A percentile compares a stretch with the other conserved stretches of the same genome.
phyloP scores from a whole-genome alignment of 2,113 vertebrate species.

The Micronycteris hirsuta region DNA sequence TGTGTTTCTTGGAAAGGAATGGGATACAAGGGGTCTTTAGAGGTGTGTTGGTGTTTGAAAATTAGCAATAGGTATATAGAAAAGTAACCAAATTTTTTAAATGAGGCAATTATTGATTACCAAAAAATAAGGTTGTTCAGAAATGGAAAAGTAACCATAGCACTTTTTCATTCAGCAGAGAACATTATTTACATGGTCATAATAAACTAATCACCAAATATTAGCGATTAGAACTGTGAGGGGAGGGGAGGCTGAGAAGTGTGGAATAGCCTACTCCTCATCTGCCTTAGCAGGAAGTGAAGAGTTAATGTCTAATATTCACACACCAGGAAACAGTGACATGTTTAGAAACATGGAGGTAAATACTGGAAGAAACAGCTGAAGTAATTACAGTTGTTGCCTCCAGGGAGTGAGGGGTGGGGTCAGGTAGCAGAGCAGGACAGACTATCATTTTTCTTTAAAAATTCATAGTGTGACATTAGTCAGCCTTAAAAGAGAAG shows the following conservation, averaged over 20 bases:
- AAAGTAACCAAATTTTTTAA: neutral
- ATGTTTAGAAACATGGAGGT: neutral
- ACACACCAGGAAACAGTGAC: neutral
- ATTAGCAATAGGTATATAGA: neutral
- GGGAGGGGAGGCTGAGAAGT: neutral
- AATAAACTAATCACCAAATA: neutral
- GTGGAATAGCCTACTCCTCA: neutral
- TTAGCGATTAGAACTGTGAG: neutral
- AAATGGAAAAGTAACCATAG: neutral
- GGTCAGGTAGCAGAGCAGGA: neutral
- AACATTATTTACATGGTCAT: neutral
- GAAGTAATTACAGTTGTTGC: neutral
- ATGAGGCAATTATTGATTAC: neutral
- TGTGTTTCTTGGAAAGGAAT: neutral
- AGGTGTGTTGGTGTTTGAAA: neutral
- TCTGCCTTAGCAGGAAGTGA: neutral
- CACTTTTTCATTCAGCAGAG: neutral
- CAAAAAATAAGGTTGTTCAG: neutral
- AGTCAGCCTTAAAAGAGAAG: neutral
- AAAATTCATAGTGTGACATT: neutral
- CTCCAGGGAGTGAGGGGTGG: neutral
- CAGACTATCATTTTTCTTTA: neutral
- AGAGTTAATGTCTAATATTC: neutral
- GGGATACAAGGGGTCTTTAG: neutral
- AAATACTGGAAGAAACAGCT: neutral